Evolutionary conservation across 1,140 invertebrate species (phyloP), one percentile per base, ranked within the genome.

Genomic region (Cryptotermes secundus): DNA sequence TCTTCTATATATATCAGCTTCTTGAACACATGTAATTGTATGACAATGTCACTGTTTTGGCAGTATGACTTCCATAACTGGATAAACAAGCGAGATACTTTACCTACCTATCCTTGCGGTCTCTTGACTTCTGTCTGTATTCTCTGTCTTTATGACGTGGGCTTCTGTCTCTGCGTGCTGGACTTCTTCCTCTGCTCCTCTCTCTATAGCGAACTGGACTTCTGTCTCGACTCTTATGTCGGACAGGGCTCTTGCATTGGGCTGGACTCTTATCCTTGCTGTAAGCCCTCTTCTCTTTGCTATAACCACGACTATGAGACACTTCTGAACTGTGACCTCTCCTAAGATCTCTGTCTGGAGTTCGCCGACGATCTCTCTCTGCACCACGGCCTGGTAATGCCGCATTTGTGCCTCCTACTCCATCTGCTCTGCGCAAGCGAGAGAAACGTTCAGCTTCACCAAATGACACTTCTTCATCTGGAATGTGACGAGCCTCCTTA

Each of bases 401-500:
- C 4, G 42, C 81, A 45, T 26, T 9, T 45, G 42, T 82, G 6
- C 81, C 34, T 81, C 84, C 34, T 34, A 42, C 36, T 34, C 35
- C 42, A 80, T 82, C 85, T 34, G 31, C 49, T n/a, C 84, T 45
- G 35, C 84, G 84, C 26, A 84, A 34, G 16, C 84, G 84, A 4
- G 84, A 84, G 84, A 85, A 85, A 42, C 87, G 88, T 84, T 90
- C 89, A n/a, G 90, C 89, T 90, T 93, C 85, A 87, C 92, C 92
- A 90, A 92, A 86, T 89, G 90, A 89, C 26, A 90, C 89, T 87
- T 93, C 91, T 26, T 89, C 90, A 84, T 92, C 92, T 59, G 91
- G 89, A 86, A 91, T 92, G 86, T 91, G 90, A 86, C 89, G 87
- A 16, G 89, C 88, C 84, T 90, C 88, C 36, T 87, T 86, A 65